A percentile compares a stretch with the other conserved stretches of the same genome.
These are phyloP conservation scores for Lepeophtheirus salmonis DNA, from an alignment of 1,140 invertebrate genomes.

Conservation along the genomic window DNA sequence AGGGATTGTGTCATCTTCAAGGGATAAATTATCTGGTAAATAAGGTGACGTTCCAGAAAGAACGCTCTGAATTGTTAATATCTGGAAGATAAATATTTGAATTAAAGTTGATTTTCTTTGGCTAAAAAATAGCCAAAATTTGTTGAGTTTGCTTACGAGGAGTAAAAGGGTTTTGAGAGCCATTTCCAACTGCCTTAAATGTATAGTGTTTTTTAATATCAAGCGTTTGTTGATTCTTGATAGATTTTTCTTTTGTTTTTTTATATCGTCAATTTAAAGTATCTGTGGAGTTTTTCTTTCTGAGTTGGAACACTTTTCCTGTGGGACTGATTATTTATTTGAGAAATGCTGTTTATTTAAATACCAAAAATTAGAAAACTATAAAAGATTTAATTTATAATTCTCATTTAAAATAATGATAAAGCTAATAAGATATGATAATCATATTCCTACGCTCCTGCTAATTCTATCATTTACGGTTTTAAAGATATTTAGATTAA, in stretches of 20 bases:
- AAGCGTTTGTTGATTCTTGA: too few relatives aligned
- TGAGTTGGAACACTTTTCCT: background rate
- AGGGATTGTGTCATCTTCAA: background rate
- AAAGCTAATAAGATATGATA: too few relatives aligned
- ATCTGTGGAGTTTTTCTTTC: background rate
- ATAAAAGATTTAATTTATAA: background rate
- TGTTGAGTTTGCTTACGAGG: background rate
- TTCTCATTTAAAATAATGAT: background rate
- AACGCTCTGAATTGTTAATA: background rate
- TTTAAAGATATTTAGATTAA: background rate
- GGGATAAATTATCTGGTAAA: background rate
- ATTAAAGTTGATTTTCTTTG: too few relatives aligned
- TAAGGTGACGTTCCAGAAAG: background rate
- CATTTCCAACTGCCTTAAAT: too few relatives aligned
- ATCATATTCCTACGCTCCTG: background rate
- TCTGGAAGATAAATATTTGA: background rate
- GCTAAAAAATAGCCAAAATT: background rate
- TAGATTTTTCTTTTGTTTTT: too few relatives aligned
- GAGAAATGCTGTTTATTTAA: background rate
- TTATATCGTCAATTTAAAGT: too few relatives aligned
- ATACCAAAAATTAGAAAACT: background rate
- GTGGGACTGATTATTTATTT: background rate
- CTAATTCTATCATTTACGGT: background rate
- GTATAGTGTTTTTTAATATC: too few relatives aligned
- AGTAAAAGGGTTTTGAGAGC: too few relatives aligned